Percentiles rank a stretch among this genome's conserved stretches.
Conservation (phyloP, 1,140 invertebrate genomes). For the Sycobia sp. region DNA sequence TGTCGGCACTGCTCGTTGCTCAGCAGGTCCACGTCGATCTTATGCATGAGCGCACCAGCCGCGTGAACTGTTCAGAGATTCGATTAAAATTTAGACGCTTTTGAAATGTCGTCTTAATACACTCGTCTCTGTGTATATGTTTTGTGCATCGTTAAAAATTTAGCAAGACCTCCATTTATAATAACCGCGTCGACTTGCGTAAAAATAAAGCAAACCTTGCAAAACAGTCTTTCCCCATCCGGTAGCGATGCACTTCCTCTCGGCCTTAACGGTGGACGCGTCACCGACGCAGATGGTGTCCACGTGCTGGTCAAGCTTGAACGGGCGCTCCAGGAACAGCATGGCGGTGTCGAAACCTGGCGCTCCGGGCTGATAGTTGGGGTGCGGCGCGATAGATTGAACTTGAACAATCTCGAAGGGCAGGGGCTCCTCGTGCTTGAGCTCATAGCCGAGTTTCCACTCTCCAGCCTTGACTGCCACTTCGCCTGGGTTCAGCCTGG, state of each 20-base stretch:
- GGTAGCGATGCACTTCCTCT: constrained; percentile 73
- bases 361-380: constrained; percentile 68
- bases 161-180: too few species aligned
- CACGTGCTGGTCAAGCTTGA: constrained; percentile 72
- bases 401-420: constrained; percentile 78
- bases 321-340: constrained; percentile 68
- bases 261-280: constrained; percentile 35
- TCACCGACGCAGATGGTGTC: constrained; percentile 73
- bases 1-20: constrained; percentile 64
- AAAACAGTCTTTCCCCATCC: constrained; percentile 82
- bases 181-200: too few species aligned
- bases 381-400: constrained; percentile 72
- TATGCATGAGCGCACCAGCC: constrained; percentile 75
- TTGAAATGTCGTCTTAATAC: too few species aligned
- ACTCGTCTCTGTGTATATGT: too few species aligned
- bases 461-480: constrained; percentile 81
- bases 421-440: constrained; percentile 71
- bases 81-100: background rate
- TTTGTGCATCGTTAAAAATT: too few species aligned
- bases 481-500: constrained; percentile 67
- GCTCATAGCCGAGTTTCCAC: constrained; percentile 80
- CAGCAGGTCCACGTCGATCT: constrained; percentile 71
- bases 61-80: constrained; percentile 66
- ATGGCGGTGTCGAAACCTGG: constrained; percentile 75
- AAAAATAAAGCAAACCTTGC: constrained; percentile 65